Evolutionary conservation across 64 coral and sea anemone species (phyloP), one percentile per base, ranked within the genome.

Genomic region (Montipora sp.): DNA sequence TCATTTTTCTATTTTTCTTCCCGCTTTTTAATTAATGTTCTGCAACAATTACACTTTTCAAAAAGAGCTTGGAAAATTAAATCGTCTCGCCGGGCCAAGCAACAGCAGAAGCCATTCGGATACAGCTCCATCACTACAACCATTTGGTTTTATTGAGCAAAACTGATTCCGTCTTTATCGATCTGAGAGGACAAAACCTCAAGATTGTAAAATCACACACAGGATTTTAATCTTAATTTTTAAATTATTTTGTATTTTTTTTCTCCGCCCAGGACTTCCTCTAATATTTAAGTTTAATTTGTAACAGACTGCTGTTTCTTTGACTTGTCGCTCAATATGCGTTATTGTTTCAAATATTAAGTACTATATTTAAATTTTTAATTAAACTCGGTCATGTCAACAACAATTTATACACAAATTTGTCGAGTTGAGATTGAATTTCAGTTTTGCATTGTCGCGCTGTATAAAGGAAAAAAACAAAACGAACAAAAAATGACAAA

Each of bases 361-460:
- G 75, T 78, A 78, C 13, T 50, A 9, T 70, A 85, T 72, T 71
- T 85, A 70, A 84, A 71, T 85, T 85, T 85, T 71, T 22, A 67
- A 71, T 69, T 71, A 85, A 72, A 50, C 44, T 85, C 71, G 15
- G 82, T 85, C 8, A 21, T 71, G 61, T 49, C 16, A 63, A 13
- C 63, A 85, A 70, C 61, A 85, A 50, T 47, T 21, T 47, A 60
- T 67, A 46, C 80, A 71, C 47, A 71, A 70, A 72, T 47, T 18
- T 11, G 2, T 16, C 5, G 61, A 72, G 59, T 70, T 85, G 46
- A 45, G 9, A 18, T 85, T 72, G 18, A 59, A 48, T 85, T 21
- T 12, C n/a, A 3, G 4, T 18, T 85, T 36, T 70, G 18, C 19
- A 36, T 71, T 49, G 48, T 23, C n/a, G 36, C 57, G 80, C 15